Base-by-base conservation (phyloP, 2,888 invertebrate genomes). In the Galerucella pusilla region DNA sequence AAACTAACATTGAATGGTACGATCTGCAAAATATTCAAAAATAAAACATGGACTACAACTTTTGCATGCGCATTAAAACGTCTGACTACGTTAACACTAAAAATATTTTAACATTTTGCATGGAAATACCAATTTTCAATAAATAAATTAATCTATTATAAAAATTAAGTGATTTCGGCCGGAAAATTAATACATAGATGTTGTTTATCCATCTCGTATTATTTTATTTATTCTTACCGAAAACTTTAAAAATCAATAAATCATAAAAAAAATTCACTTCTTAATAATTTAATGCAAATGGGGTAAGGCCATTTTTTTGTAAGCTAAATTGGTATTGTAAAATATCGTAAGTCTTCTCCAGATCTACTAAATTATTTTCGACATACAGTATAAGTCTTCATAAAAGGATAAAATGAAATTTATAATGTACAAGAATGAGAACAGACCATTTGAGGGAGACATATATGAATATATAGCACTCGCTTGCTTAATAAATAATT, bases 381-480 rank as follows among this genome's bases (percentile, higher is more conserved):
- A 57, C 16, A 57, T 7, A 57, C 57, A 20, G 2, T 20, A 57
- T 57, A 57, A 57, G 20, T 20, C 57, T 20, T 57, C 20, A 57
- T 57, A 57, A 57, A 57, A 16, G 57, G 57, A 57, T 57, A 57
- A 57, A n/a, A 20, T 57, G 16, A 57, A 20, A 57, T 57, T 57
- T 57, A 57, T 57, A 57, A 57, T 20, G 57, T 16, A 57, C 16
- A 57, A 57, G 57, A 57, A 57, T 57, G 57, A 20, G 16, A 57
- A 57, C 57, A 16, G 20, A 57, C 57, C 57, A 20, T 57, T 57
- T 20, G 57, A 57, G 57, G 20, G 57, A 10, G 57, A 57, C 57
- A 57, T 57, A 20, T 57, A 57, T 57, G 57, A 57, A 57, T 57
- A 57, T 57, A 57, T 57, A 57, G 20, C 20, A 16, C 20, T 20